These are phyloP conservation scores for Pithys albifrons DNA, from an alignment of 2,113 vertebrate genomes.

Conservation along the genomic window DNA sequence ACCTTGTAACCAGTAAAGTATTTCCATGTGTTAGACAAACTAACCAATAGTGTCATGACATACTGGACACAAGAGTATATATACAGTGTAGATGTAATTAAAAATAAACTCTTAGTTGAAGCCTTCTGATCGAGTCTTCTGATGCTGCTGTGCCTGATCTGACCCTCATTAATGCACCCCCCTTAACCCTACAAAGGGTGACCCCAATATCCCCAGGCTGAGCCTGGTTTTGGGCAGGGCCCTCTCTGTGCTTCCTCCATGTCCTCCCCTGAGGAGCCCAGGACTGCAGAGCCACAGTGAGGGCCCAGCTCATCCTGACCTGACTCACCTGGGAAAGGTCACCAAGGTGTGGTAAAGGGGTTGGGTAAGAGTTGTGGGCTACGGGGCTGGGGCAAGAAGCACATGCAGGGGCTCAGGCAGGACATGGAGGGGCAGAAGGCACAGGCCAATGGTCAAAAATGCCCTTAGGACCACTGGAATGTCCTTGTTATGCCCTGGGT, in stretches of 20 bases:
- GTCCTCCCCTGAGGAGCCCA: rapidly evolving
- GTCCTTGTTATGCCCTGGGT: not conserved
- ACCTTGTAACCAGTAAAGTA: too few species aligned
- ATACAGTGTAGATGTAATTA: too few species aligned
- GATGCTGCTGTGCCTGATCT: too few species aligned
- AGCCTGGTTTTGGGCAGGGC: not conserved
- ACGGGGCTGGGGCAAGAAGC: not conserved
- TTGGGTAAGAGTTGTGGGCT: not conserved
- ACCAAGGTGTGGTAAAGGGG: not conserved
- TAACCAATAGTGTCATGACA: too few species aligned
- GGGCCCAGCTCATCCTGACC: not conserved
- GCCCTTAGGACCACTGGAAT: not conserved
- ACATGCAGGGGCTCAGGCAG: not conserved
- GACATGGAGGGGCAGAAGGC: not conserved
- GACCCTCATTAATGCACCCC: too few species aligned
- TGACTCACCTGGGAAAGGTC: not conserved
- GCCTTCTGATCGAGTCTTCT: too few species aligned
- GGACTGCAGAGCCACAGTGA: not conserved
- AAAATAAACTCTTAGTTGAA: too few species aligned
- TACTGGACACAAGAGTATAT: too few species aligned
- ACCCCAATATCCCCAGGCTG: not conserved
- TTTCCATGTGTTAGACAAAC: too few species aligned
- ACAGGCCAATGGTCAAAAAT: not conserved
- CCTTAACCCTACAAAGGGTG: too few species aligned
- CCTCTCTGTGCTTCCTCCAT: not conserved